A percentile compares a stretch with the other conserved stretches of the same genome.
Conservation (phyloP, 2,113 vertebrate genomes). For the Sapajus apella region DNA sequence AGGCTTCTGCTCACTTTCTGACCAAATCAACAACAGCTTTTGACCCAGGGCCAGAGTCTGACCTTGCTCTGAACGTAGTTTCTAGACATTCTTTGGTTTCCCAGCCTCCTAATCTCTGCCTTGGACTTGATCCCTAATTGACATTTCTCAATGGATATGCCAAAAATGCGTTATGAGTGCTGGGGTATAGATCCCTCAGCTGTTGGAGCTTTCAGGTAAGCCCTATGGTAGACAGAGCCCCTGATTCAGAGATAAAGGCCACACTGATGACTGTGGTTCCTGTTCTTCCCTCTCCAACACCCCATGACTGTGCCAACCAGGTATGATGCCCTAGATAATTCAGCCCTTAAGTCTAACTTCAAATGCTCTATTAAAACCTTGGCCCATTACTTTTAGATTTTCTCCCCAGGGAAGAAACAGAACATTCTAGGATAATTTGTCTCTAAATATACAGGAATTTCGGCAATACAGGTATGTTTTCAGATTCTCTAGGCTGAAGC, state of each 20-base stretch:
- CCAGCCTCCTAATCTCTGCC: neutral
- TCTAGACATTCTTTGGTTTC: neutral
- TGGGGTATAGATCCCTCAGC: neutral
- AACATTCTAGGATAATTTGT: neutral
- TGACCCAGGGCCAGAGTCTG: neutral
- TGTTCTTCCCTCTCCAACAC: neutral
- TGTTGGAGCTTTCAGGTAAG: neutral
- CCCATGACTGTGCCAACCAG: neutral
- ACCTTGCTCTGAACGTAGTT: neutral
- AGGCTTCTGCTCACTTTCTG: neutral
- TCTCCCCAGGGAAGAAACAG: neutral
- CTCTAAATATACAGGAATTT: conserved; percentile 27
- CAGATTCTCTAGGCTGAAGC: neutral
- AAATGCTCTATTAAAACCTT: neutral
- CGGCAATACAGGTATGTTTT: neutral
- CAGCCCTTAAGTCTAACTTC: neutral
- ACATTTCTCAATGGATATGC: neutral
- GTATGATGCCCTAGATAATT: neutral
- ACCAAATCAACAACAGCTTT: neutral
- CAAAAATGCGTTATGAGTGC: neutral
- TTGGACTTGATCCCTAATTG: neutral
- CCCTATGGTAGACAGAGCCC: neutral
- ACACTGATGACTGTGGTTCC: neutral
- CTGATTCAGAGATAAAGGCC: neutral
- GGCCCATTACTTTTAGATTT: neutral